Evolutionary conservation across 2,888 invertebrate genomes (phyloP), one percentile per base, ranked within the genome.

Genomic region (Anagyrus pseudococci): DNA sequence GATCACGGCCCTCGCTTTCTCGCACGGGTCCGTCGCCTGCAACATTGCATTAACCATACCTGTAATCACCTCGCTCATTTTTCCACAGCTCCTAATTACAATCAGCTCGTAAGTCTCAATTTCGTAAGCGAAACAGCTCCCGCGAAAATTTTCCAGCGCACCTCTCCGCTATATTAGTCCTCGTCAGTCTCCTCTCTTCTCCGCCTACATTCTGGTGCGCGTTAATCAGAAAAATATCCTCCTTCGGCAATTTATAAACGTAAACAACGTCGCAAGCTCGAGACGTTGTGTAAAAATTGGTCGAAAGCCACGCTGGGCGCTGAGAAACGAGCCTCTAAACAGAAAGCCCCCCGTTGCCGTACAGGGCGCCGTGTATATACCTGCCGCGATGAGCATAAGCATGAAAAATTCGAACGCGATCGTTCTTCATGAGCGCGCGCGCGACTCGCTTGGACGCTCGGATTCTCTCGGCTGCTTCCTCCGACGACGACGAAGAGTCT

Each of bases 1-100:
- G 3, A 86, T 83, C 23, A 89, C 83, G 46, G 85, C 82, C 19
- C 86, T 85, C 4, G 89, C 84, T 65, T 88, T 86, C 70, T 89
- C 88, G 1, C 85, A 85, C 1, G 88, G 88, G 69, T 83, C 83
- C 29, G 78, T 75, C 29, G 78, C 73, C 80, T 80, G 70, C 56
- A 75, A 71, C 56, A 53, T 8, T 29, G n/a, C 7, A 25, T 25
- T 15, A 1, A n/a, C 25, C 7, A 54, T 53, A 58, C 62, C 56
- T 66, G 52, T 66, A 58, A 55, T 62, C 55, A 46, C 61, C 61
- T 61, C 29, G 15, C 25, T 4, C 17, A 4, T 41, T n/a, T 41
- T n/a, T 41, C 22, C 25, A 20, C n/a, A 19, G 4, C 4, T 20
- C 4, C 17, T 8, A 44, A 19, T 17, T n/a, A n/a, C n/a, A n/a